phyloP scores from a whole-genome alignment of 2,797 vertebrate species.

The Lerista edwardsae region DNA sequence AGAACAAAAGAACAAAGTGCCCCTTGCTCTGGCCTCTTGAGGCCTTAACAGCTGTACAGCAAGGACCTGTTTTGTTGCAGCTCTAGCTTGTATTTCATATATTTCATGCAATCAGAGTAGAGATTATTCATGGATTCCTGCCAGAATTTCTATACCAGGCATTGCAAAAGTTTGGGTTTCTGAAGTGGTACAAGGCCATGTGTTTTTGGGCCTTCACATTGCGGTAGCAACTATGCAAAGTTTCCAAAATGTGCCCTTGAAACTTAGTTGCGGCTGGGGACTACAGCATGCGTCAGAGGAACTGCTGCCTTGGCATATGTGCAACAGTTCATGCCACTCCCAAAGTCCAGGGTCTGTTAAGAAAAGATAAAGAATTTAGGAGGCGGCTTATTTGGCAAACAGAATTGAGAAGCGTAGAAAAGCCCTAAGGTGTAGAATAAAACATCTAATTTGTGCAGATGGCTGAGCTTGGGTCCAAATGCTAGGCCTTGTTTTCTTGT shows the following conservation, averaged over 20 bases:
- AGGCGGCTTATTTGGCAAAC: neutral
- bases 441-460: neutral
- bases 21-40: no score
- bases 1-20: no score
- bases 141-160: neutral
- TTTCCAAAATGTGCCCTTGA: neutral
- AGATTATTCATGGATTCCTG: neutral
- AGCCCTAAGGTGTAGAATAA: neutral
- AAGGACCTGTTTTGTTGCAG: no score
- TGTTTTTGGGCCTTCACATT: neutral
- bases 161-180: neutral
- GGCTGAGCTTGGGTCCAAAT: neutral
- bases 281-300: neutral
- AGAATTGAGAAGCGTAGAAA: neutral
- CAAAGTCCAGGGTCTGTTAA: constrained; percentile 49
- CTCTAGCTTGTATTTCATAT: neutral
- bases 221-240: neutral
- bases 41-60: no score
- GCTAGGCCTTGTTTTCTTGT: neutral
- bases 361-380: constrained; percentile 68
- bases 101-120: no score
- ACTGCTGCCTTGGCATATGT: neutral
- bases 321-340: constrained; percentile 7
- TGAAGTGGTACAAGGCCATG: neutral
- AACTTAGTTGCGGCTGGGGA: neutral